Base-by-base conservation (phyloP, 2,797 vertebrate species). In the Pyrocephalus nanus region DNA sequence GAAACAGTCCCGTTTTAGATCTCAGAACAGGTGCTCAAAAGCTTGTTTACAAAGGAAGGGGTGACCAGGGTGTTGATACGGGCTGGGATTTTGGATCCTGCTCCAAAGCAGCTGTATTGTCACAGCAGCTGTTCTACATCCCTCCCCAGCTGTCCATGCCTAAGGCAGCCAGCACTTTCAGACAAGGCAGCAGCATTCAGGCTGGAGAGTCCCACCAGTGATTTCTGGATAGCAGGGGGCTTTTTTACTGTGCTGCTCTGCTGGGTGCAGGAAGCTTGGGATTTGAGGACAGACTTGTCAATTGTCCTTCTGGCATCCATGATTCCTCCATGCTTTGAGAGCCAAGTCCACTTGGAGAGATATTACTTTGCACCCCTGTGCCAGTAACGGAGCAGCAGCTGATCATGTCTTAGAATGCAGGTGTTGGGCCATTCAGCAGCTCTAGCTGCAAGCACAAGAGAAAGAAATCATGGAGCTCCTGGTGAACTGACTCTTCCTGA, bases 1-100 rank as follows among this genome's bases (percentile, higher is more conserved):
- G 57, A 51, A 82, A 45, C 65, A 76, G 32, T 34, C 54, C 51
- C 34, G 15, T 78, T 86, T 94, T 75, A 84, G 73, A 62, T 45
- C 60, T 48, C 36, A 34, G 64, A 94, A 87, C 79, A 92, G 71
- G 79, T 93, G 91, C 69, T 88, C 43, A 22, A 80, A 88, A 77
- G 30, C 66, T 72, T 94, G 80, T 95, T 95, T 93, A 75, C 17
- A 8, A 57, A 76, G 54, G 34, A 87, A 29, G 1, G 16, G 27
- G 19, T 61, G 61, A 40, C 25, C 0, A 0, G 69, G n/a, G 12
- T 72, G 65, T 69, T 76, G 70, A 16, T 76, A n/a, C 29, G 45
- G 51, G 55, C 75, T 84, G 66, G 58, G 27, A 71, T 61, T 92
- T 84, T 34, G 60, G 12, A 51, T 78, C 32, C 64, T 1, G 3